Conservation (phyloP, 2,888 invertebrate species). For the Gasteruption jaculator region DNA sequence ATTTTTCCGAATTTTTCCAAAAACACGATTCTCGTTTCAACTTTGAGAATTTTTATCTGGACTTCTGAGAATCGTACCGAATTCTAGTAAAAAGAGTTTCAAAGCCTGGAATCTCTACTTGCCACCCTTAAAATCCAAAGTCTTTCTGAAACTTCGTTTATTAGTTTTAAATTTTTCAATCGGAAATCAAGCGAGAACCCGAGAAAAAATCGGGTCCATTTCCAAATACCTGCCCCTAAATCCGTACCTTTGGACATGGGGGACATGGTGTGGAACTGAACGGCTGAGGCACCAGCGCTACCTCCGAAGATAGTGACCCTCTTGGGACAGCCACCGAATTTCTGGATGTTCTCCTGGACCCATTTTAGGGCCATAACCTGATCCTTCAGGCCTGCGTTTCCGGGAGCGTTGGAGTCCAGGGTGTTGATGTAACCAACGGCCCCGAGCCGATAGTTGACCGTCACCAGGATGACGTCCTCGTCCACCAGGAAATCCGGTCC, state of each 20-base stretch:
- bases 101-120: too few relatives aligned
- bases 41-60: too few relatives aligned
- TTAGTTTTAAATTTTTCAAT: neutral
- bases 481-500: constrained; percentile 41
- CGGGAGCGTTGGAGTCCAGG: constrained; percentile 36
- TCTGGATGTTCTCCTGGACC: constrained; percentile 40
- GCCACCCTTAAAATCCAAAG: too few relatives aligned
- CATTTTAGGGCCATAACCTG: constrained; percentile 42
- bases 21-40: too few relatives aligned
- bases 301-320: constrained; percentile 41
- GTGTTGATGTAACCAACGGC: constrained; percentile 42
- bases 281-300: constrained; percentile 34
- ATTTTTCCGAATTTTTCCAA: too few relatives aligned
- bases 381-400: constrained; percentile 43
- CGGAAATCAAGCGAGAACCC: neutral
- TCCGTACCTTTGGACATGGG: constrained; percentile 41
- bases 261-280: constrained; percentile 40
- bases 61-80: too few relatives aligned
- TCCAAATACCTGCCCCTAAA: neutral
- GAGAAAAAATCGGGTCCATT: neutral
- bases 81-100: too few relatives aligned
- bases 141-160: too few relatives aligned
- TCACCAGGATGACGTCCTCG: constrained; percentile 41
- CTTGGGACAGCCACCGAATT: constrained; percentile 40
- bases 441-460: constrained; percentile 39